Evolutionary conservation across 2,888 invertebrate genomes (phyloP).

Genomic region (Macrosiphum euphorbiae): DNA sequence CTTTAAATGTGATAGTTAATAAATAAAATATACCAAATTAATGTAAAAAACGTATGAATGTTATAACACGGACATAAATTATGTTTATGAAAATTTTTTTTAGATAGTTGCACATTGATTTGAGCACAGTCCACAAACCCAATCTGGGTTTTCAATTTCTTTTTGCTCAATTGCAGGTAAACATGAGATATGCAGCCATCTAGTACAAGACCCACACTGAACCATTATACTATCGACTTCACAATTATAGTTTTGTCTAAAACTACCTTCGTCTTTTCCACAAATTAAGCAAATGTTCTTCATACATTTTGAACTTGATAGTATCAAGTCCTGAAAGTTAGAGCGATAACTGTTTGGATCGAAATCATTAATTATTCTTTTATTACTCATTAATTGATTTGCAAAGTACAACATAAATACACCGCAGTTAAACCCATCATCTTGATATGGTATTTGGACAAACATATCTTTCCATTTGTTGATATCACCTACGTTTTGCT

Average conservation of each 20-base stretch:
- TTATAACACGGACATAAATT: neutral
- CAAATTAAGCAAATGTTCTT: neutral
- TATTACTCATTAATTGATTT: neutral
- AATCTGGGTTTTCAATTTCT: neutral
- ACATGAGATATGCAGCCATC: neutral
- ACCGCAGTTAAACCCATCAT: neutral
- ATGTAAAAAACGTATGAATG: neutral
- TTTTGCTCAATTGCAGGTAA: neutral
- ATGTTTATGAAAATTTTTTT: neutral
- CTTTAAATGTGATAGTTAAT: neutral
- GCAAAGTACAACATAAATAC: constrained; percentile 4
- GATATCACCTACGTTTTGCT: neutral
- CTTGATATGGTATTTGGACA: neutral
- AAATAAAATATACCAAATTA: neutral
- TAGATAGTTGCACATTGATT: neutral
- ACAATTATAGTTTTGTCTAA: neutral
- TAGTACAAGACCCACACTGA: neutral
- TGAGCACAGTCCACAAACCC: neutral
- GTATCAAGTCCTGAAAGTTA: neutral
- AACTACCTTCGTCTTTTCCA: neutral
- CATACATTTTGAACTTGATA: neutral
- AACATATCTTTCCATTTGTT: neutral
- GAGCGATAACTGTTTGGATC: neutral
- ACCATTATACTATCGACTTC: neutral
- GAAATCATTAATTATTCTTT: neutral